Conservation (phyloP, 2,888 invertebrate genomes). For the Axea sp. region DNA sequence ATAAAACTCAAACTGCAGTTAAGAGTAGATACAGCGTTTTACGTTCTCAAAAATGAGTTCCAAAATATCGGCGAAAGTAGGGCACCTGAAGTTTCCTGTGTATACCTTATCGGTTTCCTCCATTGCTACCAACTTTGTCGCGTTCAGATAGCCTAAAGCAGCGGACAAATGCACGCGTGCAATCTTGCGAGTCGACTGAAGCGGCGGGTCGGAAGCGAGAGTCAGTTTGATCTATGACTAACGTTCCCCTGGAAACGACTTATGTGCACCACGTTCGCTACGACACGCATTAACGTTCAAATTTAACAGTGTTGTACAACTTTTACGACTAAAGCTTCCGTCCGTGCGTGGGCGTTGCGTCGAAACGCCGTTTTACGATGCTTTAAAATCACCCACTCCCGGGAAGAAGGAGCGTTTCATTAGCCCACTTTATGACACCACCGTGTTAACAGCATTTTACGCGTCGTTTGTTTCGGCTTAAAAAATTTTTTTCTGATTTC, state of each 20-base stretch:
- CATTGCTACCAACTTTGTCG: slow-evolving; percentile 22
- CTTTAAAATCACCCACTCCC: slow-evolving; percentile 21
- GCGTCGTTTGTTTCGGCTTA: slow-evolving; percentile 27
- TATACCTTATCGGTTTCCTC: slow-evolving; percentile 27
- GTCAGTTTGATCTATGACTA: slow-evolving; percentile 65
- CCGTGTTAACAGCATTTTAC: slow-evolving; percentile 40
- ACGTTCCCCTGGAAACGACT: slow-evolving; percentile 34
- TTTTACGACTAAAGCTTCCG: slow-evolving; percentile 18
- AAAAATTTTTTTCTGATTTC: background rate
- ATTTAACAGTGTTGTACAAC: slow-evolving; percentile 36
- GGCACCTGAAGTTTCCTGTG: slow-evolving; percentile 27
- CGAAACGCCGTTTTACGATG: slow-evolving; percentile 27
- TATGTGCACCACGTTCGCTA: slow-evolving; percentile 16
- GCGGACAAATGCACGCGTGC: slow-evolving; percentile 23
- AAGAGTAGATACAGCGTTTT: slow-evolving; percentile 2
- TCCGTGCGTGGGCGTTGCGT: slow-evolving; percentile 22
- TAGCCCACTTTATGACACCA: slow-evolving; percentile 37
- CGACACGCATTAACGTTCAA: slow-evolving; percentile 33
- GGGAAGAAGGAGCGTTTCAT: slow-evolving; percentile 28
- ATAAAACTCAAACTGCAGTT: slow-evolving; percentile 27
- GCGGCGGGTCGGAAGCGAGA: slow-evolving; percentile 39
- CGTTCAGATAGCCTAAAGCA: background rate
- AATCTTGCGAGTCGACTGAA: slow-evolving; percentile 27
- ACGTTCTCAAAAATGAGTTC: slow-evolving; percentile 4
- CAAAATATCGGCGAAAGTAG: slow-evolving; percentile 35